phyloP scores from a whole-genome alignment of 2,113 vertebrate species.

The Phylloscopus whistleri region DNA sequence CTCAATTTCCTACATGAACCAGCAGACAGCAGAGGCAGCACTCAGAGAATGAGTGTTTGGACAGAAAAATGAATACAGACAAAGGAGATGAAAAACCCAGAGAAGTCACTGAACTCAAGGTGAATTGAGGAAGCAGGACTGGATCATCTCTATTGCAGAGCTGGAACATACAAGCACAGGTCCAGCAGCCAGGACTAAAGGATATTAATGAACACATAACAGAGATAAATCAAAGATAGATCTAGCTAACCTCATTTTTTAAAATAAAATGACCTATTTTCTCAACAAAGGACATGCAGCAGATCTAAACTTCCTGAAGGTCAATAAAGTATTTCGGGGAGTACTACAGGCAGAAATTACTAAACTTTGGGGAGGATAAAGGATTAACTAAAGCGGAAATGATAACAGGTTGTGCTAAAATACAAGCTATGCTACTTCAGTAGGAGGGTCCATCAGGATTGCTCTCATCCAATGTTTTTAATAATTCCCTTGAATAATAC shows the following conservation, averaged over 20 bases:
- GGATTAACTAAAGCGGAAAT: neutral
- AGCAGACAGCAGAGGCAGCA: neutral
- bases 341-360: neutral
- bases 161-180: neutral
- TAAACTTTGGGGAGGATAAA: neutral
- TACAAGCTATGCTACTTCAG: neutral
- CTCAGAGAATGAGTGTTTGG: neutral
- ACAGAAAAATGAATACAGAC: neutral
- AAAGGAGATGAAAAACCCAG: neutral
- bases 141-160: neutral
- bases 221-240: neutral
- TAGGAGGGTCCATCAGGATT: neutral
- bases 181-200: neutral
- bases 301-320: slow-evolving; percentile 10
- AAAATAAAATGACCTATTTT: slow-evolving; percentile 23
- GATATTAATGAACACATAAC: neutral
- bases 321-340: neutral
- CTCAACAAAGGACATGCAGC: neutral
- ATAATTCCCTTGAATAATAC: neutral
- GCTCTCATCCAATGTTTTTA: neutral
- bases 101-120: neutral
- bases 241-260: neutral
- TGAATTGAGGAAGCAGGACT: neutral
- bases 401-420: neutral
- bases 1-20: neutral